phyloP scores from a whole-genome alignment of 1,140 invertebrate genomes.

The Cylas formicarius region DNA sequence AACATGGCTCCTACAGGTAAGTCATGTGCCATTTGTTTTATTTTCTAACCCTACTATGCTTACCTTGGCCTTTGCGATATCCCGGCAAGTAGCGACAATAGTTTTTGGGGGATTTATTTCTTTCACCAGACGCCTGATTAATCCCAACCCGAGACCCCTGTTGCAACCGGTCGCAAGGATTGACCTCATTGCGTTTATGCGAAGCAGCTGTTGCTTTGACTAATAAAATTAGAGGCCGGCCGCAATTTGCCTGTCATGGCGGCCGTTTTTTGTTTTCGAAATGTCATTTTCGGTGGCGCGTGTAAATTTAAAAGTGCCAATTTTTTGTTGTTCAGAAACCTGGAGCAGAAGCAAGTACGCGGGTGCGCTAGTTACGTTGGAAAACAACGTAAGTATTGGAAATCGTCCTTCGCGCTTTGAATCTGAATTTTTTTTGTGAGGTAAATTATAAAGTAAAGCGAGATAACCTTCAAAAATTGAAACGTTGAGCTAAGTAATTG shows the following conservation, averaged over 20 bases:
- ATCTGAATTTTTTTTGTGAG: no score
- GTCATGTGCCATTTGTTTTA: slow-evolving; percentile 23
- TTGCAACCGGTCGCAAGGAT: slow-evolving; percentile 84
- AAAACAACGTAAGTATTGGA: slow-evolving; percentile 16
- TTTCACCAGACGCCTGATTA: slow-evolving; percentile 61
- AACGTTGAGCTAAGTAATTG: not conserved
- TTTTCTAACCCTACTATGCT: slow-evolving; percentile 29
- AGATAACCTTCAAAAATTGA: slow-evolving; percentile 16
- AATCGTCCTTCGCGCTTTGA: no score
- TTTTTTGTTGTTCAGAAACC: slow-evolving; percentile 19
- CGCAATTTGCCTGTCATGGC: slow-evolving; percentile 21
- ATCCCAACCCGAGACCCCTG: slow-evolving; percentile 76
- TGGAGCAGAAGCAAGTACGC: slow-evolving; percentile 5
- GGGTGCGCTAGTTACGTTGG: slow-evolving; percentile 1
- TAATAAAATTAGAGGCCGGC: slow-evolving; percentile 7
- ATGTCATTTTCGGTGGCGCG: slow-evolving; percentile 28
- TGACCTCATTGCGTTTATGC: slow-evolving; percentile 55
- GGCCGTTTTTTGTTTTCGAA: slow-evolving; percentile 33
- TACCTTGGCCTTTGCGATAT: slow-evolving; percentile 57
- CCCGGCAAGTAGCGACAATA: slow-evolving; percentile 69
- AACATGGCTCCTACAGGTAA: slow-evolving; percentile 50
- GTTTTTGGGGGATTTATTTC: slow-evolving; percentile 48
- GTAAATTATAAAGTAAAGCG: no score
- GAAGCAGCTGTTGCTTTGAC: not conserved
- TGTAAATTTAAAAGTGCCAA: slow-evolving; percentile 22